A percentile compares a stretch with the other conserved stretches of the same genome.
These are phyloP conservation scores for Myzus persicae DNA, from an alignment of 1,140 invertebrate species.

Conservation along the genomic window DNA sequence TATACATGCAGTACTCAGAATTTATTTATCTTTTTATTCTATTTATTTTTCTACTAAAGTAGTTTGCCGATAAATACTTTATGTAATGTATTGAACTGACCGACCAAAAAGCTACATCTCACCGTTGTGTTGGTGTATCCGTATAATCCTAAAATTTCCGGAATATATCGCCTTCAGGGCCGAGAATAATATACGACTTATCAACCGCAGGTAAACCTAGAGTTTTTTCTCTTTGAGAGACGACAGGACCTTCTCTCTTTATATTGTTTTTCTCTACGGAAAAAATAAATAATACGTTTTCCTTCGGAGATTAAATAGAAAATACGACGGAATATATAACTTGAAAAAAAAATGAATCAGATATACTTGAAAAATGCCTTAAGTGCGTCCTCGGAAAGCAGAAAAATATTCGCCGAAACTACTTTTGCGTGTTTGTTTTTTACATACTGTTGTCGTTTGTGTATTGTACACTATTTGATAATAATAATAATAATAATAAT, in stretches of 20 bases:
- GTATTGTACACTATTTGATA: slow-evolving; percentile 44
- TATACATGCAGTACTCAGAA: neutral
- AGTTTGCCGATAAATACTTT: neutral
- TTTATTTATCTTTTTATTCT: neutral
- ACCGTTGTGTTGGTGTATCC: neutral
- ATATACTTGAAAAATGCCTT: slow-evolving; percentile 50
- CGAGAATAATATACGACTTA: slow-evolving; percentile 50
- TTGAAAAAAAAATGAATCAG: slow-evolving; percentile 36
- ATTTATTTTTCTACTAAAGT: neutral
- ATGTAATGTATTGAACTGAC: slow-evolving; percentile 10
- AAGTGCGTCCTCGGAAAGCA: slow-evolving; percentile 27
- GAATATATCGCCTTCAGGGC: slow-evolving; percentile 52
- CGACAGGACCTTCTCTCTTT: neutral
- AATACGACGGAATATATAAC: slow-evolving; percentile 48
- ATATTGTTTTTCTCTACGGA: slow-evolving; percentile 44
- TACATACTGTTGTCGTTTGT: slow-evolving; percentile 35
- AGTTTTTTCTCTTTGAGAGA: slow-evolving; percentile 40
- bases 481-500: slow-evolving; percentile 20
- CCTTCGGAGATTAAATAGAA: slow-evolving; percentile 53
- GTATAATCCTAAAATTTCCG: slow-evolving; percentile 39
- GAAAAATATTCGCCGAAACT: slow-evolving; percentile 4
- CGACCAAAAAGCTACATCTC: slow-evolving; percentile 8
- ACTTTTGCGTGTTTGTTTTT: slow-evolving; percentile 46
- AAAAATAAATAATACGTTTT: slow-evolving; percentile 55
- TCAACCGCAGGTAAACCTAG: slow-evolving; percentile 43